phyloP scores from a whole-genome alignment of 2,888 invertebrate genomes.

The Eupeodes luniger region DNA sequence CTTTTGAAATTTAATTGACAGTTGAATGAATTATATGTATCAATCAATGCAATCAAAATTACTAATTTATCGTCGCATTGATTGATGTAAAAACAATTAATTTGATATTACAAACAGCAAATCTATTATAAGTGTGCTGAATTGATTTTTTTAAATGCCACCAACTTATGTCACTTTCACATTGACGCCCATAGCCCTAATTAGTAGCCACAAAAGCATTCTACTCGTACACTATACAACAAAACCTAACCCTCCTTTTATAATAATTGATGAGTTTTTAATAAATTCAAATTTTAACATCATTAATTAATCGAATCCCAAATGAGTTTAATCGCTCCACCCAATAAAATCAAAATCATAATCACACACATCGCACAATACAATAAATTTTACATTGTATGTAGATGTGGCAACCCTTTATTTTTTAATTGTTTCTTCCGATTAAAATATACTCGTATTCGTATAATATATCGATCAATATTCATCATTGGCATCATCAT shows the following conservation, averaged over 20 bases:
- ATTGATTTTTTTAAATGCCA: not conserved
- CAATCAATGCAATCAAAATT: not conserved
- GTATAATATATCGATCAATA: conserved; percentile 46
- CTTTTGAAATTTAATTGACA: not conserved
- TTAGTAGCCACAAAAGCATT: conserved; percentile 19
- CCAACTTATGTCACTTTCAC: not conserved
- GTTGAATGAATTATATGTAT: not conserved
- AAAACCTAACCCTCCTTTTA: not conserved
- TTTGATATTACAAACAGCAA: conserved; percentile 32
- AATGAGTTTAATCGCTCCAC: conserved; percentile 2
- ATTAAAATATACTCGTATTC: not conserved
- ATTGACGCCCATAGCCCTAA: conserved; percentile 18
- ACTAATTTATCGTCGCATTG: not conserved
- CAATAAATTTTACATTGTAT: conserved; percentile 1
- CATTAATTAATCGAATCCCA: not conserved
- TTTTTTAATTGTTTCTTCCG: conserved; percentile 26
- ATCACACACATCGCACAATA: not conserved
- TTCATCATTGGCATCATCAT: conserved; percentile 41
- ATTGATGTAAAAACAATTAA: conserved; percentile 31
- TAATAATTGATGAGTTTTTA: not conserved
- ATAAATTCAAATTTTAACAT: not conserved
- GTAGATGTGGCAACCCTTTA: conserved; percentile 34
- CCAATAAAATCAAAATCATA: not conserved
- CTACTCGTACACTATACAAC: not conserved
- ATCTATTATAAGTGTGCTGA: conserved; percentile 15